Evolutionary conservation across 2,797 vertebrate species (phyloP).

Genomic region (Mus minutoides): DNA sequence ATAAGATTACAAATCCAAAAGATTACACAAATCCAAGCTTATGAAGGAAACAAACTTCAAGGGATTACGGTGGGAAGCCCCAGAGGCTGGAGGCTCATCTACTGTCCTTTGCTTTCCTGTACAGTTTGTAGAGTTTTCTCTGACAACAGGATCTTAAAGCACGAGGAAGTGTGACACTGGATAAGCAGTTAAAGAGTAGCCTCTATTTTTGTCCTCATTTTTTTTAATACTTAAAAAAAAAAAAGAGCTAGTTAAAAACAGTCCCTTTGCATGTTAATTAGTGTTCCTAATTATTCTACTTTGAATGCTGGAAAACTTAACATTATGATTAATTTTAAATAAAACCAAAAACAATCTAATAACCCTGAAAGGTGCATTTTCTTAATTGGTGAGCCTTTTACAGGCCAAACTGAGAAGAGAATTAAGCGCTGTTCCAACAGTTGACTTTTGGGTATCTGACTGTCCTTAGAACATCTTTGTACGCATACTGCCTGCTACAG

Average conservation of each 20-base stretch:
- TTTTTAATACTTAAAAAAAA: background rate
- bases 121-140: background rate
- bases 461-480: background rate
- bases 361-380: background rate
- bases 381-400: constrained; percentile 25
- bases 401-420: background rate
- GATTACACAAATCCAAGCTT: too few relatives aligned
- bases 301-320: constrained; percentile 4
- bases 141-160: background rate
- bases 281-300: background rate
- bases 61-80: background rate
- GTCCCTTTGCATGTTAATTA: background rate
- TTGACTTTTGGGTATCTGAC: background rate
- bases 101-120: constrained; percentile 19
- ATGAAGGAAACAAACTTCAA: constrained; percentile 48
- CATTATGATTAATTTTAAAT: constrained; percentile 19
- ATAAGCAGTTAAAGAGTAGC: constrained; percentile 20
- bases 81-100: constrained; percentile 10
- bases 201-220: constrained; percentile 1
- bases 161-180: constrained; percentile 40
- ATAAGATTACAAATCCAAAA: too few relatives aligned
- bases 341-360: background rate
- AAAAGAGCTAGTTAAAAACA: constrained; percentile 6
- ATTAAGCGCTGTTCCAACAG: background rate
- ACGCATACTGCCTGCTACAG: background rate